A percentile compares a stretch with the other conserved stretches of the same genome.
Evolutionary conservation across 2,888 invertebrate species (phyloP).

Genomic region (Macropis europaea): DNA sequence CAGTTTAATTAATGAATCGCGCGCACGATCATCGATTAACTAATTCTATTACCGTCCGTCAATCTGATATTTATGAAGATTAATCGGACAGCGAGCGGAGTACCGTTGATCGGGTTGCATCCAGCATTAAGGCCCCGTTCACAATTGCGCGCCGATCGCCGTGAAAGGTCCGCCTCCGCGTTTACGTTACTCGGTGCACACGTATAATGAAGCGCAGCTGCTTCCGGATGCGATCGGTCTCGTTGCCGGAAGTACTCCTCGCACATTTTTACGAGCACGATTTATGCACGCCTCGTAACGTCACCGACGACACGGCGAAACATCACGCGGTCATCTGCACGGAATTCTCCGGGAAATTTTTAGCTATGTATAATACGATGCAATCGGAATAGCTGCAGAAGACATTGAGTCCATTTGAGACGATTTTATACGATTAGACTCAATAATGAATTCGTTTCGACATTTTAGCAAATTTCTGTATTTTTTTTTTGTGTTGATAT

Average conservation of each 20-base stretch:
- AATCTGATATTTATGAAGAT: slow-evolving; percentile 39
- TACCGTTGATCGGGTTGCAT: slow-evolving; percentile 26
- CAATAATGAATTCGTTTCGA: too few relatives aligned
- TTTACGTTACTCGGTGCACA: slow-evolving; percentile 27
- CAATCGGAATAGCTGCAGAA: too few relatives aligned
- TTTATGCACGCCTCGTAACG: slow-evolving; percentile 25
- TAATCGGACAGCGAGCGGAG: slow-evolving; percentile 3
- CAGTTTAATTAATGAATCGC: slow-evolving; percentile 17
- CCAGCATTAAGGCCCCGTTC: slow-evolving; percentile 18
- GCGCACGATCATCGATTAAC: slow-evolving; percentile 10
- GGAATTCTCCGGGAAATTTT: too few relatives aligned
- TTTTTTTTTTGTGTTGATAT: too few relatives aligned
- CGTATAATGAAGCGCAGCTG: slow-evolving; percentile 53
- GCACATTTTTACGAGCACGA: slow-evolving; percentile 48
- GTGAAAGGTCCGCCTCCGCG: slow-evolving; percentile 29
- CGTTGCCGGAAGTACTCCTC: slow-evolving; percentile 52
- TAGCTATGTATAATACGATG: too few relatives aligned
- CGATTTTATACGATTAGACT: too few relatives aligned
- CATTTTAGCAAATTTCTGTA: too few relatives aligned
- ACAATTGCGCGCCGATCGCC: slow-evolving; percentile 20
- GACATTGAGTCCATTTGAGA: too few relatives aligned
- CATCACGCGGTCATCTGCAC: too few relatives aligned
- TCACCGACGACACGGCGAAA: too few relatives aligned
- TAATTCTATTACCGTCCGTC: slow-evolving; percentile 30
- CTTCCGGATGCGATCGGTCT: slow-evolving; percentile 61